Evolutionary conservation across 2,888 invertebrate genomes (phyloP).

Genomic region (Euplexia lucipara): DNA sequence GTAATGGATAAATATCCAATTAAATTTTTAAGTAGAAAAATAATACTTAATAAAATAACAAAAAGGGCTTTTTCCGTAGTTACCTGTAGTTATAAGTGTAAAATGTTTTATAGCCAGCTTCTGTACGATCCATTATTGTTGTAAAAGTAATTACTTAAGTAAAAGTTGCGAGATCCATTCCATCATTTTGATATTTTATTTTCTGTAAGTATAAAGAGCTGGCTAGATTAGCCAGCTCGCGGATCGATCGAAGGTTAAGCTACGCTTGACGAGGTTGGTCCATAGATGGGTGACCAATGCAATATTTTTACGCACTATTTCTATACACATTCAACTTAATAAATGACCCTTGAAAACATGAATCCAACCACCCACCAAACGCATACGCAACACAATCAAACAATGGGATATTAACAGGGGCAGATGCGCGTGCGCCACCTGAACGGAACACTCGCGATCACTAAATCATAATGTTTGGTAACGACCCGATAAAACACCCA

Average conservation of each 20-base stretch:
- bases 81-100: no score
- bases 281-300: no score
- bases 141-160: slow-evolving; percentile 41
- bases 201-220: background rate
- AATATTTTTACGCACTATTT: no score
- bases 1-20: slow-evolving; percentile 26
- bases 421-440: slow-evolving; percentile 87
- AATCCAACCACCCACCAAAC: slow-evolving; percentile 25
- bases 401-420: slow-evolving; percentile 86
- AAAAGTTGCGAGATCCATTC: slow-evolving; percentile 17
- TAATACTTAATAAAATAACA: slow-evolving; percentile 11
- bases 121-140: slow-evolving; percentile 24
- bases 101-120: slow-evolving; percentile 40
- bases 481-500: slow-evolving; percentile 73
- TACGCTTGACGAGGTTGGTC: no score
- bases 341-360: slow-evolving; percentile 15
- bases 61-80: slow-evolving; percentile 9
- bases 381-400: slow-evolving; percentile 67
- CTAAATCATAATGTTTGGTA: slow-evolving; percentile 80
- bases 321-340: background rate
- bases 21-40: slow-evolving; percentile 18
- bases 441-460: slow-evolving; percentile 77
- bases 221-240: no score
- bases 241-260: no score
- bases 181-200: slow-evolving; percentile 7